Conservation (phyloP, 2,113 vertebrate species). For the Sprattus sprattus region DNA sequence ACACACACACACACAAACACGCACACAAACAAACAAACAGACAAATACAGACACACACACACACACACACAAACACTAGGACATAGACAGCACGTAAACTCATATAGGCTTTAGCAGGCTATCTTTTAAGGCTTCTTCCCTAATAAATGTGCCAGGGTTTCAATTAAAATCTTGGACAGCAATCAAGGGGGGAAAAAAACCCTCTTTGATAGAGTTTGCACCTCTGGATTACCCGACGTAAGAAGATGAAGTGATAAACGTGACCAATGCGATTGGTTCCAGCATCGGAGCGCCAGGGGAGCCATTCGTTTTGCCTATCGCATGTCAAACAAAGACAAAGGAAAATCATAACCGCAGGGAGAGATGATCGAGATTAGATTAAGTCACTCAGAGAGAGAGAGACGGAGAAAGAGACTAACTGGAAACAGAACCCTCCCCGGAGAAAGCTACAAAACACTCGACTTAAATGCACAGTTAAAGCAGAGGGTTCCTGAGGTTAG, state of each 20-base stretch:
- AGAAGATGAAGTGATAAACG: conserved; percentile 62
- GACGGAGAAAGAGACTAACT: background rate
- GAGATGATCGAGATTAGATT: conserved; percentile 58
- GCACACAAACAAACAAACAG: conserved; percentile 24
- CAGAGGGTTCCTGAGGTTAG: background rate
- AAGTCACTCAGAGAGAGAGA: conserved; percentile 53
- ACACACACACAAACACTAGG: background rate
- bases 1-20: conserved; percentile 47
- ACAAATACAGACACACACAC: background rate
- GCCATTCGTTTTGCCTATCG: conserved; percentile 49
- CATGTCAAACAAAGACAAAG: conserved; percentile 41
- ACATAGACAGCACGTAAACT: background rate
- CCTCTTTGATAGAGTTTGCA: conserved; percentile 56
- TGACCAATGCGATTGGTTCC: conserved; percentile 69
- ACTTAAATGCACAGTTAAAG: background rate
- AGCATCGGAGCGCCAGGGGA: conserved; percentile 1
- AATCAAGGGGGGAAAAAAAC: conserved; percentile 47
- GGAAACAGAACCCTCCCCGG: background rate
- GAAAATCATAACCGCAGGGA: conserved; percentile 48
- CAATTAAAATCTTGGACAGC: conserved; percentile 65
- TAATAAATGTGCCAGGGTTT: conserved; percentile 66
- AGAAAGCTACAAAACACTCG: background rate
- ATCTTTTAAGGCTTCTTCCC: conserved; percentile 40
- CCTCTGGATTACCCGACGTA: conserved; percentile 58
- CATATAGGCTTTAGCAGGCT: conserved; percentile 18